phyloP scores from a whole-genome alignment of 2,113 vertebrate genomes.

The Chrysemys picta region DNA sequence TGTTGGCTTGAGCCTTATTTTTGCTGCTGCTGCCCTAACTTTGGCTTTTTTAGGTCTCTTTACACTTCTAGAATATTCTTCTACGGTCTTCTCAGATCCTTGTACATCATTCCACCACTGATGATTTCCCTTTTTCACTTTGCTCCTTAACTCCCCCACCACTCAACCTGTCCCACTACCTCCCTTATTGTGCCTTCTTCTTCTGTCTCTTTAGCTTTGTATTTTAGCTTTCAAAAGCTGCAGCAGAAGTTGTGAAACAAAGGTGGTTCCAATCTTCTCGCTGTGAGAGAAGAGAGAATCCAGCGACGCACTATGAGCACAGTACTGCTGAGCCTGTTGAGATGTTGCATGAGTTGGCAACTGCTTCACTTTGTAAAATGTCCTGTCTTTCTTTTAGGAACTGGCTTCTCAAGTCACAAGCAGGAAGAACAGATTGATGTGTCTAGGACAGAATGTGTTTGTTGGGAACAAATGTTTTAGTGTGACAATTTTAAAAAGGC shows the following conservation, averaged over 20 bases:
- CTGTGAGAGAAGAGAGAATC: background rate
- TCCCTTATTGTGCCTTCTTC: background rate
- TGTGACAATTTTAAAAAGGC: background rate
- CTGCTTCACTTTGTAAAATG: background rate
- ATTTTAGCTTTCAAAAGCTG: conserved; percentile 14
- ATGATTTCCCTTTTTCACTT: background rate
- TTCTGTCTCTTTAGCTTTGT: conserved; percentile 1
- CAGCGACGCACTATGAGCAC: background rate
- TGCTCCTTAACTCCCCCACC: background rate
- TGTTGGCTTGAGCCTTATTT: background rate
- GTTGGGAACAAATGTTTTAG: background rate
- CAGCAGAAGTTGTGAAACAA: background rate
- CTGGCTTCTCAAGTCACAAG: background rate
- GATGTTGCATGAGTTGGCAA: background rate
- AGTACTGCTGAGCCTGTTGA: background rate
- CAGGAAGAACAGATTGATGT: background rate
- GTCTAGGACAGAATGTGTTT: background rate
- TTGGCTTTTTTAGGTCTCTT: background rate
- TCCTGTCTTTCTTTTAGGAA: conserved; percentile 18
- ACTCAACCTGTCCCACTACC: background rate
- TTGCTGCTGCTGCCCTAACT: background rate
- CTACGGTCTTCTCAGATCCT: background rate
- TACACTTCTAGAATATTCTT: background rate
- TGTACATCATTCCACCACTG: background rate
- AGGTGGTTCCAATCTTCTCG: background rate